Base-by-base conservation (phyloP, 1,140 invertebrate species). In the Cherax quadricarinatus region DNA sequence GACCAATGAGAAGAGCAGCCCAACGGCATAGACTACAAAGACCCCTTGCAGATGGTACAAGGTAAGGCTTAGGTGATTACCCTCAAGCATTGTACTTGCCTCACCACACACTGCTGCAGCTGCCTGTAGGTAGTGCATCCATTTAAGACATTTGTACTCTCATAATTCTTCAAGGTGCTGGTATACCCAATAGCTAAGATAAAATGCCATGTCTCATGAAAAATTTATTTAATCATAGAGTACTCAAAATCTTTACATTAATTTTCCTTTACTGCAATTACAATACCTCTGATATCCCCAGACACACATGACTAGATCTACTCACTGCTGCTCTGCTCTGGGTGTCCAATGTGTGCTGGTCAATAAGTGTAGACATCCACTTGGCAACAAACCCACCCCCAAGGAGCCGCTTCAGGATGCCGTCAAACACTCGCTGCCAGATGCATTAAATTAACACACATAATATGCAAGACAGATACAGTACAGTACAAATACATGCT, bases 31-130 rank as follows among this genome's bases (percentile, higher is more conserved):
- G 53, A 83, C 79, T 21, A 83, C 10, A 80, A 92, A 92, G 57
- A 92, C 86, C 4, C 91, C 91, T 80, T 92, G 91, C 57, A 92
- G 80, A 51, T 92, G 91, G 86, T 92, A 88, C 4, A 88, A 18
- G 18, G 85, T 84, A 30, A 92, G 86, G n/a, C 73, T 92, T n/a
- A 81, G 60, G 5, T 30, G n/a, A 9, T 0, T 41, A n/a, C 51
- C 62, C 14, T 24, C 60, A n/a, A 7, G 57, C 14, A 4, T n/a
- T 9, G 24, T 53, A 5, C 49, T 60, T 49, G 2, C 5, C 57
- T 53, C 7, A n/a, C 75, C 70, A 1, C 73, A 4, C 48, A 7
- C 14, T 16, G 4, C 49, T 21, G 49, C 75, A 21, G 70, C 86
- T 30, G 4, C 73, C 86, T 87, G 49, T 9, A 66, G 53, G 53